phyloP scores from a whole-genome alignment of 2,113 vertebrate species.

The Hydropotes inermis region DNA sequence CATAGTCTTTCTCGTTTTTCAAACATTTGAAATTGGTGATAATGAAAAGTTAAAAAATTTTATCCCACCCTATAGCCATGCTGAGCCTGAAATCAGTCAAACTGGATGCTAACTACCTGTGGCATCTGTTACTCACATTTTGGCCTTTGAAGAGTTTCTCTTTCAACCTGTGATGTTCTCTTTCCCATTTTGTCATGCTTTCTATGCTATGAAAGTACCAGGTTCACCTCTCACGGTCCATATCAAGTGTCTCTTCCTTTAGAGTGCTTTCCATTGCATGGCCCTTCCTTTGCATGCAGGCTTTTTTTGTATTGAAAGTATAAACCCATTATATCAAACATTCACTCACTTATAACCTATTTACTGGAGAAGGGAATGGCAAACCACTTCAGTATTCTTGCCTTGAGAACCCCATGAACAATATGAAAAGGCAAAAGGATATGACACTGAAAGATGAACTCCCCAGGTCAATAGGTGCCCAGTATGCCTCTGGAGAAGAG shows the following conservation, averaged over 20 bases:
- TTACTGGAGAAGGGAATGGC: not conserved
- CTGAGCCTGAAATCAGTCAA: not conserved
- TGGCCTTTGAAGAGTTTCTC: not conserved
- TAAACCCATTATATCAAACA: not conserved
- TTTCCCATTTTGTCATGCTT: not conserved
- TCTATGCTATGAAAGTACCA: not conserved
- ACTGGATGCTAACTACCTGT: not conserved
- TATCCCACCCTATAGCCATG: not conserved
- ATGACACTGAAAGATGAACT: not conserved
- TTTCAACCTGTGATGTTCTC: not conserved
- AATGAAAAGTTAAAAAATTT: not conserved
- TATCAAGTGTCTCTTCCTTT: not conserved
- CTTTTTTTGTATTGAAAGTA: not conserved
- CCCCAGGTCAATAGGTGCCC: not conserved
- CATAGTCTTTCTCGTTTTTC: not conserved
- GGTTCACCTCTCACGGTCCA: not conserved
- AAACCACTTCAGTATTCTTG: not conserved
- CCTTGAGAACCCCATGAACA: not conserved
- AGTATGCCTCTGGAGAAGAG: not conserved
- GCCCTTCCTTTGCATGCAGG: not conserved
- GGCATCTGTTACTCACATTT: not conserved
- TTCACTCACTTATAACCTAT: not conserved
- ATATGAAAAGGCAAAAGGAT: not conserved
- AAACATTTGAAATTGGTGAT: not conserved
- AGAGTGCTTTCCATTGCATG: not conserved